A percentile compares a stretch with the other conserved stretches of the same genome.
phyloP scores from a whole-genome alignment of 1,140 invertebrate genomes.

The Cyclargus thomasi region DNA sequence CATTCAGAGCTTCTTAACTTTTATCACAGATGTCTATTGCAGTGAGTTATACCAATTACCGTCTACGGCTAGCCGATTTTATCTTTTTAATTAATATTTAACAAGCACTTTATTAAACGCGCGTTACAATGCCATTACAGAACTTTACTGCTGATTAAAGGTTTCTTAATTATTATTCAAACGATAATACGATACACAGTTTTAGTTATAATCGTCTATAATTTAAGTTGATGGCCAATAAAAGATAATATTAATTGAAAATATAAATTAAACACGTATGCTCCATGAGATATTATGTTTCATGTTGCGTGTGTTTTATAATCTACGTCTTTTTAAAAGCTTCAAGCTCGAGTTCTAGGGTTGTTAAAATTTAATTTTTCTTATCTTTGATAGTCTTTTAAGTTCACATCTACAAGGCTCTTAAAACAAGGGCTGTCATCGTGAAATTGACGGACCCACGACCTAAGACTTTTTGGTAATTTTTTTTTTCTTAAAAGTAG shows the following conservation, averaged over 20 bases:
- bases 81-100: not conserved
- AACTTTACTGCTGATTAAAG: not conserved
- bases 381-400: no score
- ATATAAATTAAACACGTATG: constrained; percentile 1
- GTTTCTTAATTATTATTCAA: constrained; percentile 1
- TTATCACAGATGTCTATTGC: no score
- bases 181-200: not conserved
- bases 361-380: no score
- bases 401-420: no score
- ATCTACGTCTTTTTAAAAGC: not conserved
- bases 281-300: not conserved
- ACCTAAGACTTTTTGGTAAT: no score
- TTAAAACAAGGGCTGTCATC: no score
- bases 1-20: no score
- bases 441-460: no score
- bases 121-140: not conserved
- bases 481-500: no score
- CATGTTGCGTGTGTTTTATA: not conserved
- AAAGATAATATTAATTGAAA: constrained; percentile 1
- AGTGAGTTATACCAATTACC: not conserved
- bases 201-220: not conserved
- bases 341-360: not conserved
- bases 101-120: not conserved
- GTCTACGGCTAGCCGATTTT: not conserved
- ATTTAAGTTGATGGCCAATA: not conserved